A percentile compares a stretch with the other conserved stretches of the same genome.
These are phyloP conservation scores for Merodon equestris DNA, from an alignment of 2,888 invertebrate genomes.

Conservation along the genomic window DNA sequence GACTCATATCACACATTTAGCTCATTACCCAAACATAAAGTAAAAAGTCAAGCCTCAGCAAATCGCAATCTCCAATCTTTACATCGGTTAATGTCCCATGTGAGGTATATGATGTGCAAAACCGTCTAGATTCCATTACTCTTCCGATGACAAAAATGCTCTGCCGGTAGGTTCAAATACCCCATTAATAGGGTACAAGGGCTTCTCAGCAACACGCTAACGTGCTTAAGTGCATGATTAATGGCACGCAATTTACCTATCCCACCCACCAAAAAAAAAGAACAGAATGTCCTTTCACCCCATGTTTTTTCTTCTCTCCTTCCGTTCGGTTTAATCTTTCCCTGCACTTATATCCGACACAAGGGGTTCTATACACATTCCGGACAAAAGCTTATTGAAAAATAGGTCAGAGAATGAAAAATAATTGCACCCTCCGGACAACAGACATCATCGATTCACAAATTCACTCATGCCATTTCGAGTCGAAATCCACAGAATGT, in stretches of 20 bases:
- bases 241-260: conserved; percentile 16
- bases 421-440: conserved; percentile 51
- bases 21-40: too few relatives aligned
- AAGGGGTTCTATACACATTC: neutral
- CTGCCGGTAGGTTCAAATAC: too few relatives aligned
- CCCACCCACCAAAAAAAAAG: conserved; percentile 6
- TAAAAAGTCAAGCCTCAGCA: too few relatives aligned
- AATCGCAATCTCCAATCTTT: too few relatives aligned
- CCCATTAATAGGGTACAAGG: too few relatives aligned
- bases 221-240: conserved; percentile 25
- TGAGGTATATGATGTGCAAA: too few relatives aligned
- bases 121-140: too few relatives aligned
- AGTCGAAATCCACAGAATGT: conserved; percentile 29
- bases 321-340: conserved; percentile 5
- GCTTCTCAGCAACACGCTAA: too few relatives aligned
- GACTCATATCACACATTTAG: too few relatives aligned
- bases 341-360: neutral
- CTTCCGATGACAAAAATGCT: too few relatives aligned
- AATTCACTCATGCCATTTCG: conserved; percentile 30
- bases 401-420: conserved; percentile 54
- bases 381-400: conserved; percentile 47
- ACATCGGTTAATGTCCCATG: too few relatives aligned
- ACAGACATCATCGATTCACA: conserved; percentile 37
- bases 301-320: too few relatives aligned
- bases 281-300: neutral